A percentile compares a stretch with the other conserved stretches of the same genome.
Conservation (phyloP, 2,797 vertebrate species). For the Melanotaenia maccullochi region DNA sequence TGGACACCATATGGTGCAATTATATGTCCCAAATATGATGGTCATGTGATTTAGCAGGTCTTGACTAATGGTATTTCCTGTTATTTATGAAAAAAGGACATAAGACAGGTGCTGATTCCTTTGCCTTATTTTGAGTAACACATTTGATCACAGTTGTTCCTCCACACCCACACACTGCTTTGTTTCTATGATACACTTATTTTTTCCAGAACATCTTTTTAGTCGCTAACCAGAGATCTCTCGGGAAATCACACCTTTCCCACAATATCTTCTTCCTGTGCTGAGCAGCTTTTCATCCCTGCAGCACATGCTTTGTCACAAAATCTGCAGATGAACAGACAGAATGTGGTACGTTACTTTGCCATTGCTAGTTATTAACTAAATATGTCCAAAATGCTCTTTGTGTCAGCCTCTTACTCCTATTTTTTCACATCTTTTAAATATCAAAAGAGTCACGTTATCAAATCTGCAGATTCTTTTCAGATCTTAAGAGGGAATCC, state of each 20-base stretch:
- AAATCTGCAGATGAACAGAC: constrained; percentile 13
- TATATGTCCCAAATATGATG: constrained; percentile 23
- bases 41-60: constrained; percentile 26
- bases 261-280: constrained; percentile 43
- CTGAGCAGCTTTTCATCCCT: constrained; percentile 58
- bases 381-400: neutral
- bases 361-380: neutral
- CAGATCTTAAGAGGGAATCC: neutral
- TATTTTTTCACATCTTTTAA: neutral
- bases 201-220: constrained; percentile 34
- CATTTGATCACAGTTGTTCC: constrained; percentile 65
- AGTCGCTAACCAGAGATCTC: constrained; percentile 34
- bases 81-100: constrained; percentile 49
- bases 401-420: neutral
- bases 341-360: constrained; percentile 6
- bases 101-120: constrained; percentile 27
- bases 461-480: neutral
- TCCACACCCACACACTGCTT: constrained; percentile 51
- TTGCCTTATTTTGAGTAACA: constrained; percentile 67
- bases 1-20: constrained; percentile 13
- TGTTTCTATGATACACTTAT: constrained; percentile 47
- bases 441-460: neutral
- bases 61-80: constrained; percentile 19
- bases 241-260: constrained; percentile 49
- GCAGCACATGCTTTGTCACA: constrained; percentile 40